Conservation (phyloP, 2,888 invertebrate species). For the Diarsia brunnea region DNA sequence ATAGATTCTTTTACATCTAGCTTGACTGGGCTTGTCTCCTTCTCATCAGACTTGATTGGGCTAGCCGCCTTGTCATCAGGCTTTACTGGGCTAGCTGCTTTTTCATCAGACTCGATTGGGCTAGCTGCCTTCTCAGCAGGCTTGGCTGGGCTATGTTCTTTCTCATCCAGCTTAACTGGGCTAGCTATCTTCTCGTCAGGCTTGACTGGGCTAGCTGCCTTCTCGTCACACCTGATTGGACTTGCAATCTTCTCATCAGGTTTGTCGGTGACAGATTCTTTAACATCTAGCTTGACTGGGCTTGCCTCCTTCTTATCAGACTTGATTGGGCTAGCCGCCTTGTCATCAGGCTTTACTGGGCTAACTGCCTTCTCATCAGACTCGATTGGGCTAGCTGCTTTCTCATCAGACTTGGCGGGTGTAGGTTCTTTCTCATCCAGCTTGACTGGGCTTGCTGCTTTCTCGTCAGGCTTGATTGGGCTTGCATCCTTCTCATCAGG, state of each 20-base stretch:
- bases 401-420: background rate
- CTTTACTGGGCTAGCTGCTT: background rate
- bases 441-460: too few relatives aligned
- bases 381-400: background rate
- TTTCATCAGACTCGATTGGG: background rate
- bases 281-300: too few relatives aligned
- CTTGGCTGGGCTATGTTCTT: background rate
- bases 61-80: too few relatives aligned
- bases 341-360: background rate
- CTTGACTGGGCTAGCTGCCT: background rate
- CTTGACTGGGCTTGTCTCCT: background rate
- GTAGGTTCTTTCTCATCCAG: background rate
- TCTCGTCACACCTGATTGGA: too few relatives aligned
- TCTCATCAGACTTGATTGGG: background rate
- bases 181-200: conserved; percentile 22
- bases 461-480: too few relatives aligned
- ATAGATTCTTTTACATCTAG: background rate
- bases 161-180: background rate
- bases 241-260: background rate
- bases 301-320: too few relatives aligned
- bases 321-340: rapidly evolving
- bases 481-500: background rate
- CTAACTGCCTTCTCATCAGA: background rate
- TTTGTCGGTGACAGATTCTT: background rate
- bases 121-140: background rate